phyloP scores from a whole-genome alignment of 2,888 invertebrate species.

The Phorcus lineatus region DNA sequence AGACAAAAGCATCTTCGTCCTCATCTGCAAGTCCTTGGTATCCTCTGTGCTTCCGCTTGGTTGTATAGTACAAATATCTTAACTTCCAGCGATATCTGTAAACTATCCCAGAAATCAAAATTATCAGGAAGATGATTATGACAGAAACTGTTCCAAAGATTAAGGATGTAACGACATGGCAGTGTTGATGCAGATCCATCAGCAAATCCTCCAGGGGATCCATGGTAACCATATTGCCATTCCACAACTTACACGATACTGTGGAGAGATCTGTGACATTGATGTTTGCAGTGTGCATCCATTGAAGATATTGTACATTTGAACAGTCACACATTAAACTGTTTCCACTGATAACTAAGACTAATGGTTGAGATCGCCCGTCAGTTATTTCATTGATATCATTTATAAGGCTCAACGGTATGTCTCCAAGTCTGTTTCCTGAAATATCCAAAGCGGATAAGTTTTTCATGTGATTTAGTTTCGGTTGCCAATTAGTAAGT shows the following conservation, averaged over 20 bases:
- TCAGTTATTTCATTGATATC: too few species aligned
- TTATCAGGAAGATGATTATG: conserved; percentile 11
- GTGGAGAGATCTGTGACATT: too few species aligned
- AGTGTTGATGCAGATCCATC: conserved; percentile 21
- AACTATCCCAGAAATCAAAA: conserved; percentile 18
- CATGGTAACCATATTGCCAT: background rate
- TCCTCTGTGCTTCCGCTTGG: background rate
- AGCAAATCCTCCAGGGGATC: background rate
- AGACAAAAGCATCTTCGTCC: too few species aligned
- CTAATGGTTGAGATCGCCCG: too few species aligned
- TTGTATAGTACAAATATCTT: too few species aligned
- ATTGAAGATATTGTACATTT: too few species aligned
- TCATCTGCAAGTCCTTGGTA: conserved; percentile 18
- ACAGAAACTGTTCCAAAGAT: background rate
- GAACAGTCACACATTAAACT: too few species aligned
- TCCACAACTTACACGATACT: too few species aligned
- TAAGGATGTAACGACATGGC: conserved; percentile 22
- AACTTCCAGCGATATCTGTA: too few species aligned
- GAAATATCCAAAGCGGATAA: conserved; percentile 30
- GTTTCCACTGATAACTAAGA: too few species aligned
- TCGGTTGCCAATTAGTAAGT: conserved; percentile 26
- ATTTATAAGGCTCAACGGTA: too few species aligned
- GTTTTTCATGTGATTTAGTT: conserved; percentile 25
- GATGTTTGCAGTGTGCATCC: too few species aligned
- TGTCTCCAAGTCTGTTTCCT: conserved; percentile 29